Conservation (phyloP, 2,113 vertebrate genomes). For the Alouatta palliata region DNA sequence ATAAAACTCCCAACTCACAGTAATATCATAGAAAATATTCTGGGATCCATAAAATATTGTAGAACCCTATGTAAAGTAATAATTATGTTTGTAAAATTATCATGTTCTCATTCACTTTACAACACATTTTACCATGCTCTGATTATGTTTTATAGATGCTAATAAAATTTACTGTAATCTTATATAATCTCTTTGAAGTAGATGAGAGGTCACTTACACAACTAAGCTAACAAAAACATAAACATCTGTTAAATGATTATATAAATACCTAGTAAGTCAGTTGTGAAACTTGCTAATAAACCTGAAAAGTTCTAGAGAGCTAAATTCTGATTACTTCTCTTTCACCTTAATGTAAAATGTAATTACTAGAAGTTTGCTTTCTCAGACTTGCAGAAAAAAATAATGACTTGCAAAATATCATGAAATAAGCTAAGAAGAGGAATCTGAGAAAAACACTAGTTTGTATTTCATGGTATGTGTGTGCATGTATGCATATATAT, state of each 20-base stretch:
- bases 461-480: no score
- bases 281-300: neutral
- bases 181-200: slow-evolving; percentile 38
- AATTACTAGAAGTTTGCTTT: neutral
- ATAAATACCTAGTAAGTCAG: neutral
- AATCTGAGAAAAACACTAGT: neutral
- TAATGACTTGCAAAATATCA: neutral
- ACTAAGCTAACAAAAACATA: neutral
- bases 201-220: neutral
- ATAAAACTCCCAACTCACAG: neutral
- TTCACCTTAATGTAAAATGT: neutral
- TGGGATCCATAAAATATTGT: neutral
- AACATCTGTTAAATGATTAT: neutral
- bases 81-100: slow-evolving; percentile 41
- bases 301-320: neutral
- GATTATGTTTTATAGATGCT: slow-evolving; percentile 10
- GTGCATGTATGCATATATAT: no score
- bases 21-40: slow-evolving; percentile 14
- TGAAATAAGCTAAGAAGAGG: neutral
- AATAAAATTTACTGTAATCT: slow-evolving; percentile 24
- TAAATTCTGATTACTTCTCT: neutral
- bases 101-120: neutral
- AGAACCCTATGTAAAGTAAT: slow-evolving; percentile 22
- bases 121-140: neutral
- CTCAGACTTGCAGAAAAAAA: neutral